phyloP scores from a whole-genome alignment of 2,113 vertebrate genomes.

The Nymphicus hollandicus region DNA sequence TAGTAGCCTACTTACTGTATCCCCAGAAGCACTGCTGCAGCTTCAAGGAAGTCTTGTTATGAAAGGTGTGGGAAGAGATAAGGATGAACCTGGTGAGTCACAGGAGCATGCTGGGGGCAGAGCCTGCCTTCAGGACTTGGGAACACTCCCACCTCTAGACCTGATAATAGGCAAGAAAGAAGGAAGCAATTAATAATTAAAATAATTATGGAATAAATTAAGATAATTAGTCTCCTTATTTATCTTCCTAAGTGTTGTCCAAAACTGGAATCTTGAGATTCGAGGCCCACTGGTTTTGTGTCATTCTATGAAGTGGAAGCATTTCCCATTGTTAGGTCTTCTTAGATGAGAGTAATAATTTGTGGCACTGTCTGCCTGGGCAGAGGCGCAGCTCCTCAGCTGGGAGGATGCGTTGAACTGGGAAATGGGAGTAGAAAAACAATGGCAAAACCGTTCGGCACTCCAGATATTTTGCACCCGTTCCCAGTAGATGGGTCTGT shows the following conservation, averaged over 20 bases:
- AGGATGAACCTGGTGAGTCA: constrained; percentile 17
- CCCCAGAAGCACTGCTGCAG: not conserved
- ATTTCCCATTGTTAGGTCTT: not conserved
- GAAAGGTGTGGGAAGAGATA: constrained; percentile 24
- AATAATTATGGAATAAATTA: constrained; percentile 50
- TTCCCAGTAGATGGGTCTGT: not conserved
- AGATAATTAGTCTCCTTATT: constrained; percentile 9
- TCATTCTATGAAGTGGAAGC: not conserved
- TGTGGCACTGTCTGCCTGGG: not conserved
- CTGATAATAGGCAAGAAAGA: not conserved
- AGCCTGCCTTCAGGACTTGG: not conserved
- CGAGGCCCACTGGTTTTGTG: not conserved
- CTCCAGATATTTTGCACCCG: not conserved
- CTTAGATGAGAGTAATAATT: not conserved
- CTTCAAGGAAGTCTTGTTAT: not conserved
- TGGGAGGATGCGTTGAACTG: not conserved
- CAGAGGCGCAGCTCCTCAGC: not conserved
- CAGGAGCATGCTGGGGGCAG: not conserved
- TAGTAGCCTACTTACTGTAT: not conserved
- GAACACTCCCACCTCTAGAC: not conserved
- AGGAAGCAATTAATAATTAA: constrained; percentile 42
- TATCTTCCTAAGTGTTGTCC: not conserved
- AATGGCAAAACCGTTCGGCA: not conserved
- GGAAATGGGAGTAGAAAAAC: not conserved
- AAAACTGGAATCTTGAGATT: constrained; percentile 2